Evolutionary conservation across 2,113 vertebrate species (phyloP), one percentile per base, ranked within the genome.

Genomic region (Drymodes brunneopygia): DNA sequence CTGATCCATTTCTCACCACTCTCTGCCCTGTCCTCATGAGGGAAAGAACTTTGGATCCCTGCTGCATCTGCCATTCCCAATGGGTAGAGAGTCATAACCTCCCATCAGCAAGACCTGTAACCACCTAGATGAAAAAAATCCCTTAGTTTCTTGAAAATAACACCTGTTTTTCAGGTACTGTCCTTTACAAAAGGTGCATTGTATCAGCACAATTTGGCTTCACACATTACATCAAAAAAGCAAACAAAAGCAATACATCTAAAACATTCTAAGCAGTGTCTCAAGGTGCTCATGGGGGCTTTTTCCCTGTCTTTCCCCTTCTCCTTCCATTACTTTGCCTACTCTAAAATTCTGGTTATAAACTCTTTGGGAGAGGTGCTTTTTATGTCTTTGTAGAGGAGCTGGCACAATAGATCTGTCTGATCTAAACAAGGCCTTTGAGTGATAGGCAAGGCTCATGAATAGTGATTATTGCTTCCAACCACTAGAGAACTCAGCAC

Each of bases 401-500:
- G 47, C 67, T 83, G 60, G 48, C 88, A 92, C 81, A 77, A 85
- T 61, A 92, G 79, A 81, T 70, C 75, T 58, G 56, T 95, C 82
- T 96, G 71, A 93, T 96, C 82, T 94, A 96, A 95, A 93, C 79
- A 70, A 95, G 85, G 70, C 51, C 71, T 94, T 83, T 92, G 88
- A 95, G 85, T 92, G 88, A 93, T 74, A 77, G 51, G 58, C 51
- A 90, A 88, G 71, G 72, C 67, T 95, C 90, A 93, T 95, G 93
- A 96, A 96, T 93, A 97, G 93, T 81, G 90, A 94, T 95, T 88
- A 93, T 78, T 81, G 35, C 88, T 96, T 88, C 50, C 67, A 83
- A 67, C 56, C 72, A 53, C 75, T 42, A 80, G 35, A 94, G 60
- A 93, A 86, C 79, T 88, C 79, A 83, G 58, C 66, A 91, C 51